Conservation (phyloP, 2,113 vertebrate genomes). For the Channa argus region DNA sequence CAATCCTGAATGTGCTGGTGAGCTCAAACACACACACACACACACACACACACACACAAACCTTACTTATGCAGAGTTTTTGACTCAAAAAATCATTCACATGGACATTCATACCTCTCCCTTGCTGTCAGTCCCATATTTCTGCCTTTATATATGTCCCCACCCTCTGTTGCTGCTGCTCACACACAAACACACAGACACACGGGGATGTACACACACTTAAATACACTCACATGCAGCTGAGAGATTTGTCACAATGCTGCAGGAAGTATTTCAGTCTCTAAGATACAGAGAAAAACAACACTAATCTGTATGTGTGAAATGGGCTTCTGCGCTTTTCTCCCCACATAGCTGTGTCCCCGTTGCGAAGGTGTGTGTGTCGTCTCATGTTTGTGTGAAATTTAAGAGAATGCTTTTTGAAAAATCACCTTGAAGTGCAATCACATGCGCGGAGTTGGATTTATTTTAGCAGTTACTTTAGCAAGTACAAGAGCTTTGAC, state of each 20-base stretch:
- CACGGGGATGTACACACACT: constrained; percentile 11
- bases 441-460: constrained; percentile 28
- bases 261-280: constrained; percentile 67
- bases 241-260: constrained; percentile 55
- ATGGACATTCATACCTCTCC: constrained; percentile 20
- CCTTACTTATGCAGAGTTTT: constrained; percentile 4
- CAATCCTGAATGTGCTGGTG: constrained; percentile 95
- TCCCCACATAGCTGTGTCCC: constrained; percentile 44
- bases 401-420: constrained; percentile 24
- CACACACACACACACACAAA: neutral
- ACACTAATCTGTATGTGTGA: constrained; percentile 83
- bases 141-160: constrained; percentile 25
- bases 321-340: constrained; percentile 69
- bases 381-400: constrained; percentile 15
- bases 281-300: constrained; percentile 62
- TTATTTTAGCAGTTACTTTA: constrained; percentile 49
- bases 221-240: constrained; percentile 15
- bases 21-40: constrained; percentile 33
- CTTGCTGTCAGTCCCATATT: constrained; percentile 43
- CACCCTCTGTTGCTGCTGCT: constrained; percentile 16
- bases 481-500: constrained; percentile 37
- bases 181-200: constrained; percentile 14
- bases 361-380: constrained; percentile 20
- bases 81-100: constrained; percentile 4
- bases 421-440: constrained; percentile 48